These are phyloP conservation scores for Nycteola revayana DNA, from an alignment of 2,888 invertebrate species.

Conservation along the genomic window DNA sequence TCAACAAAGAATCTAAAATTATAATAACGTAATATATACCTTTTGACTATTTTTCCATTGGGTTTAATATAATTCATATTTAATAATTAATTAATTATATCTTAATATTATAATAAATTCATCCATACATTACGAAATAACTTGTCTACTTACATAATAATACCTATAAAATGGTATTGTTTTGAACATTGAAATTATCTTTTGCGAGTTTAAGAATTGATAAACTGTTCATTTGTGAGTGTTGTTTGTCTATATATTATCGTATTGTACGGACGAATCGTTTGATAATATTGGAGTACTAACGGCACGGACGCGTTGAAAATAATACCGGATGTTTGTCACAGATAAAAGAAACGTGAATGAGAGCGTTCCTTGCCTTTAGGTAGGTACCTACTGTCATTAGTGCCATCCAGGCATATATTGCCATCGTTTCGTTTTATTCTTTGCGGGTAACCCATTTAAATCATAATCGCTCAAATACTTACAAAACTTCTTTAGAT, in stretches of 20 bases:
- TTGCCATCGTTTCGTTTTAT: slow-evolving; percentile 33
- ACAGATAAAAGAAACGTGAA: slow-evolving; percentile 68
- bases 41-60: too few species aligned
- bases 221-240: slow-evolving; percentile 53
- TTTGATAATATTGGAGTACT: slow-evolving; percentile 51
- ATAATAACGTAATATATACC: too few species aligned
- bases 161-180: slow-evolving; percentile 53
- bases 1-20: too few species aligned
- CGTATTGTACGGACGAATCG: slow-evolving; percentile 50
- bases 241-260: slow-evolving; percentile 60
- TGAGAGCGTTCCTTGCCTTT: slow-evolving; percentile 47
- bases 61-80: too few species aligned
- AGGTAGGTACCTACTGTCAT: too few species aligned
- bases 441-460: too few species aligned
- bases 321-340: slow-evolving; percentile 71
- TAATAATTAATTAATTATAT: too few species aligned
- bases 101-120: too few species aligned
- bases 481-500: too few species aligned
- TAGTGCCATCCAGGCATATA: slow-evolving; percentile 37
- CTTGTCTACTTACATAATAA: slow-evolving; percentile 48
- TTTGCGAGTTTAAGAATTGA: slow-evolving; percentile 53
- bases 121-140: slow-evolving; percentile 46
- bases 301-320: slow-evolving; percentile 48
- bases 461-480: too few species aligned
- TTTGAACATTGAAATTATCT: slow-evolving; percentile 53